Evolutionary conservation across 1,140 invertebrate species (phyloP).

Genomic region (Drosophila nikananu): DNA sequence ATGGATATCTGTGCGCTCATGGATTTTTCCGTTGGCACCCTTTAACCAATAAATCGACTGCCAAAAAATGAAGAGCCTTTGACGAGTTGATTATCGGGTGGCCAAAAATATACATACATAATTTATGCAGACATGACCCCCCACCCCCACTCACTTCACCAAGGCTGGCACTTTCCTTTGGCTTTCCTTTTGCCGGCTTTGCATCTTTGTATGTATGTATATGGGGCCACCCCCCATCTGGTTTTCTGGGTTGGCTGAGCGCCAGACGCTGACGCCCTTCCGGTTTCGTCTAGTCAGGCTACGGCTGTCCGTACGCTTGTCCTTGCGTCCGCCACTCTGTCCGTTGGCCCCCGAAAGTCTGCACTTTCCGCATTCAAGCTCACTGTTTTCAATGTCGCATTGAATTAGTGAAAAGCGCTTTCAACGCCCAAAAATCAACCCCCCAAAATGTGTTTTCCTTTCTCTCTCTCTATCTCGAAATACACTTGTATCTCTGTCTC

Average conservation of each 20-base stretch:
- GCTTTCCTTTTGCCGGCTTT: slow-evolving; percentile 28
- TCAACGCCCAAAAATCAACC: slow-evolving; percentile 80
- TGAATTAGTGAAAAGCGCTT: slow-evolving; percentile 84
- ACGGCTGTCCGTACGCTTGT: slow-evolving; percentile 1
- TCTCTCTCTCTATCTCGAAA: slow-evolving; percentile 11
- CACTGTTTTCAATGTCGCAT: slow-evolving; percentile 83
- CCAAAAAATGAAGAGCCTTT: slow-evolving; percentile 36
- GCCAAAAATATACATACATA: slow-evolving; percentile 76
- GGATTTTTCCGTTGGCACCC: slow-evolving; percentile 19
- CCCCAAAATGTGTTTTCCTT: slow-evolving; percentile 58
- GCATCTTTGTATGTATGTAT: slow-evolving; percentile 2
- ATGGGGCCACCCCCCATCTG: slow-evolving; percentile 10
- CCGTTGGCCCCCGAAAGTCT: slow-evolving; percentile 35
- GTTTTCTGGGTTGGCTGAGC: slow-evolving; percentile 23
- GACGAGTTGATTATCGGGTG: slow-evolving; percentile 70
- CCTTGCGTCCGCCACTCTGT: slow-evolving; percentile 15
- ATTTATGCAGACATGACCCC: slow-evolving; percentile 66
- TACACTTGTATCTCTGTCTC: neutral
- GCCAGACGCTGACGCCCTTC: slow-evolving; percentile 75
- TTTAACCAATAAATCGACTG: slow-evolving; percentile 35
- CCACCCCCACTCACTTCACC: neutral
- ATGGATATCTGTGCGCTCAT: slow-evolving; percentile 2
- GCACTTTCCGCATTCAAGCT: slow-evolving; percentile 55
- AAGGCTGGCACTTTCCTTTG: slow-evolving; percentile 25
- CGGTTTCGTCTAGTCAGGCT: slow-evolving; percentile 72